These are phyloP conservation scores for Peromyscus melanophrys DNA, from an alignment of 2,797 vertebrate species.

Conservation along the genomic window DNA sequence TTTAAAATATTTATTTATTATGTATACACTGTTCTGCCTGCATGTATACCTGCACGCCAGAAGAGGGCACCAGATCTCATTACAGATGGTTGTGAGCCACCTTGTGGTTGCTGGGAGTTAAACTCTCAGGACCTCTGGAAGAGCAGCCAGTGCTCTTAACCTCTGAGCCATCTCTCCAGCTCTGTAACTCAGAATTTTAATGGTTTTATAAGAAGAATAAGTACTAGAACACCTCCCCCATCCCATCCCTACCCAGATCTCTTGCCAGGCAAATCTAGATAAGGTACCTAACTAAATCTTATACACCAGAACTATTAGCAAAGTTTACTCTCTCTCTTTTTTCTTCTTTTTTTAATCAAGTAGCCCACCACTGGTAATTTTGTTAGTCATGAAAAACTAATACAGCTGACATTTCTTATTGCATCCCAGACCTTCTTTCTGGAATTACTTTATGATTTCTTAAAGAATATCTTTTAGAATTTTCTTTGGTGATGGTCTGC, in stretches of 20 bases:
- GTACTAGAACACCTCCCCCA: neutral
- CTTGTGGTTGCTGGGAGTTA: too few species aligned
- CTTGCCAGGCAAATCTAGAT: neutral
- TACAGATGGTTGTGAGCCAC: too few species aligned
- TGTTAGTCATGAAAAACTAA: neutral
- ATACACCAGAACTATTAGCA: neutral
- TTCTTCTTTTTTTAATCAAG: neutral
- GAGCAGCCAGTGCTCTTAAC: too few species aligned
- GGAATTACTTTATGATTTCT: neutral
- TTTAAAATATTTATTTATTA: too few species aligned
- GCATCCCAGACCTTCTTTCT: neutral
- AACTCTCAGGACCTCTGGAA: too few species aligned
- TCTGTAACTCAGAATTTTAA: neutral
- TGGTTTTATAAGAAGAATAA: slow-evolving; percentile 11
- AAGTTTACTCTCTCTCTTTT: neutral
- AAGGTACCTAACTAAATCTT: neutral
- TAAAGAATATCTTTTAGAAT: neutral
- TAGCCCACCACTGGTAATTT: neutral
- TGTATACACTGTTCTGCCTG: too few species aligned
- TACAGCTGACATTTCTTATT: neutral
- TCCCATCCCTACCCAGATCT: neutral
- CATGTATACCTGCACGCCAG: too few species aligned
- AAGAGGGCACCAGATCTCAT: too few species aligned
- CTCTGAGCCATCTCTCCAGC: too few species aligned
- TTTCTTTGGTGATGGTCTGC: neutral